phyloP scores from a whole-genome alignment of 2,797 vertebrate species.

The Dicrostonyx torquatus region DNA sequence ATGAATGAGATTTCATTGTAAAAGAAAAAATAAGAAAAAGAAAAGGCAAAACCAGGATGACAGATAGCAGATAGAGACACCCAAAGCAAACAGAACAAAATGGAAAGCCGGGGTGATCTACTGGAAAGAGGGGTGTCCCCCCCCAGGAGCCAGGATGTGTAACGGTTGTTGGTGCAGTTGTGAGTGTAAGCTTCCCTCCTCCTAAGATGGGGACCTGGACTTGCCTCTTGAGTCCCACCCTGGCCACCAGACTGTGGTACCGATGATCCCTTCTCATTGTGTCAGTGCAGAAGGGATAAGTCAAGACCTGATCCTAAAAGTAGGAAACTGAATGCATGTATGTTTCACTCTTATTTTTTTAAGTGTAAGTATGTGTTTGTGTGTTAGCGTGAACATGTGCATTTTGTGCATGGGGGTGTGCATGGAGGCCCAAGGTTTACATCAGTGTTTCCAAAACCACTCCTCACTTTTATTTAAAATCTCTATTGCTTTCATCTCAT shows the following conservation, averaged over 20 bases:
- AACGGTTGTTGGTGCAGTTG: not conserved
- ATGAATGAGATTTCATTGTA: not conserved
- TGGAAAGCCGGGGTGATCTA: not conserved
- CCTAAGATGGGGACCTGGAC: not conserved
- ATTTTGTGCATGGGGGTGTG: not conserved
- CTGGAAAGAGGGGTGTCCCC: not conserved
- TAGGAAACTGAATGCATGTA: not conserved
- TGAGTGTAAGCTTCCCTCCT: not conserved
- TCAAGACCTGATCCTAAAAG: not conserved
- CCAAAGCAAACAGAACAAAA: not conserved
- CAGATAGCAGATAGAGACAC: not conserved
- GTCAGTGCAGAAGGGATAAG: not conserved
- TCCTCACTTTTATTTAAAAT: not conserved
- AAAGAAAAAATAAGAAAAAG: not conserved
- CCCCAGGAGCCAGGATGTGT: not conserved
- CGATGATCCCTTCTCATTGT: not conserved
- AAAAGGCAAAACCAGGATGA: not conserved
- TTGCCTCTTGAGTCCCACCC: not conserved
- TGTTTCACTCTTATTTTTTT: not conserved
- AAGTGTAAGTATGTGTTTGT: not conserved
- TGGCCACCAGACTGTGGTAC: not conserved
- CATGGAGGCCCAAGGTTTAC: not conserved
- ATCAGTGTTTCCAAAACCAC: not conserved
- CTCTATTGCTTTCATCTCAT: not conserved
- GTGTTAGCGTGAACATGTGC: not conserved